Evolutionary conservation across 2,888 invertebrate genomes (phyloP), one percentile per base, ranked within the genome.

Genomic region (Hirtodrosophila trivittata): DNA sequence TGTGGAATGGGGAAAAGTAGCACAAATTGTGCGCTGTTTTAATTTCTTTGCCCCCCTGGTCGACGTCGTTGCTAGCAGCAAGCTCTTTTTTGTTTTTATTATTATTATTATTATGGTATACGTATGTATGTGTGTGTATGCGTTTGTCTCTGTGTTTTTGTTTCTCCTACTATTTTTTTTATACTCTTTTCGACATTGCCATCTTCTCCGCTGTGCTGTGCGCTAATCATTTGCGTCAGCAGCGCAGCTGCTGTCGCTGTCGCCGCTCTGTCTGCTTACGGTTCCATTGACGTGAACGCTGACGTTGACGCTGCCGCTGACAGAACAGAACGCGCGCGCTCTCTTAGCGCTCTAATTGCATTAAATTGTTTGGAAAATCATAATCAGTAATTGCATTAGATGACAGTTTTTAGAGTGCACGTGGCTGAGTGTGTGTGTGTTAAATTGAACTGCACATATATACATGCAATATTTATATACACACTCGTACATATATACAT

Each of bases 291-390:
- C 45, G 65, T 33, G 39, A 55, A 57, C 54, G 66, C 8, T 72
- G 65, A 56, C 45, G 65, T 33, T 43, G 58, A 57, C 54, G 66
- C 8, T 41, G 45, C 41, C 45, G 41, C 10, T 26, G 16, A 14
- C 59, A 21, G 35, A 21, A 33, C 33, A 32, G 39, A 33, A 41
- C 32, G 47, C 59, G 51, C 50, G 51, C 50, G 51, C 47, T 45
- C 75, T 75, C 70, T 73, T 66, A 46, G 66, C 64, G 68, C 68
- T 73, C 74, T 86, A 86, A 86, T 86, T 86, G 86, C 75, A 87
- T 87, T 87, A 86, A 86, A 86, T 87, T 87, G 87, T 86, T 86
- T 86, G 82, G 85, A 87, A 86, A 87, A 87, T 86, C 82, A 87
- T 86, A 84, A 86, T 80, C 82, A 64, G 85, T 82, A 86, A 86